Conservation (phyloP, 2,113 vertebrate species). For the Cavia aperea region DNA sequence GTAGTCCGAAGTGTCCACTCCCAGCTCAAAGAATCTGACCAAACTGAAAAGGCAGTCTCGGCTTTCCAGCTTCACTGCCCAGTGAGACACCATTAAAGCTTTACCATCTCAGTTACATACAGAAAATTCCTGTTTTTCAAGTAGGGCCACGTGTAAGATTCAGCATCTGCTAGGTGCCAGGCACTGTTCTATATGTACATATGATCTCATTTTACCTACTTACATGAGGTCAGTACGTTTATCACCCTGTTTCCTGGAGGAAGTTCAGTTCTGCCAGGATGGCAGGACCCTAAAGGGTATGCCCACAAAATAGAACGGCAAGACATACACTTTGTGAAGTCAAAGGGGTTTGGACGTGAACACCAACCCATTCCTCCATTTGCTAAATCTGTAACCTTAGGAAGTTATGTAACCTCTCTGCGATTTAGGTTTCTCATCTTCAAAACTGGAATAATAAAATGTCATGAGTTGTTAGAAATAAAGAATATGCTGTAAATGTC, state of each 20-base stretch:
- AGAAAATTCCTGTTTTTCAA: conserved; percentile 24
- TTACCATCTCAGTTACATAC: not conserved
- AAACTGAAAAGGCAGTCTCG: not conserved
- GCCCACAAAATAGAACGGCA: not conserved
- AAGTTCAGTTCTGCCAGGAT: not conserved
- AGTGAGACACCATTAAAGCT: not conserved
- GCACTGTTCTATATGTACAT: not conserved
- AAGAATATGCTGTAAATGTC: conserved; percentile 44
- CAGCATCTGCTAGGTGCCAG: not conserved
- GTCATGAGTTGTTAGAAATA: conserved; percentile 37
- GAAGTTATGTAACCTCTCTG: conserved; percentile 53
- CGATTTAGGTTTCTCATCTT: conserved; percentile 44
- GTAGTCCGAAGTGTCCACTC: not conserved
- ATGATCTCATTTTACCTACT: not conserved
- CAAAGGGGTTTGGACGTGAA: not conserved
- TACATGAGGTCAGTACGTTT: not conserved
- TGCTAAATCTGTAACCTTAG: conserved; percentile 40
- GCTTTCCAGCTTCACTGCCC: not conserved
- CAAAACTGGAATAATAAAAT: conserved; percentile 53
- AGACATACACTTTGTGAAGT: not conserved
- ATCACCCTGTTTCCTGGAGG: not conserved
- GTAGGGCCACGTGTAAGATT: not conserved
- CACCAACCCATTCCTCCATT: not conserved
- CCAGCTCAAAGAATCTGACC: not conserved
- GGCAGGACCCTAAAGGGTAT: not conserved